phyloP scores from a whole-genome alignment of 2,113 vertebrate species.

The Onychorhynchus coronatus region DNA sequence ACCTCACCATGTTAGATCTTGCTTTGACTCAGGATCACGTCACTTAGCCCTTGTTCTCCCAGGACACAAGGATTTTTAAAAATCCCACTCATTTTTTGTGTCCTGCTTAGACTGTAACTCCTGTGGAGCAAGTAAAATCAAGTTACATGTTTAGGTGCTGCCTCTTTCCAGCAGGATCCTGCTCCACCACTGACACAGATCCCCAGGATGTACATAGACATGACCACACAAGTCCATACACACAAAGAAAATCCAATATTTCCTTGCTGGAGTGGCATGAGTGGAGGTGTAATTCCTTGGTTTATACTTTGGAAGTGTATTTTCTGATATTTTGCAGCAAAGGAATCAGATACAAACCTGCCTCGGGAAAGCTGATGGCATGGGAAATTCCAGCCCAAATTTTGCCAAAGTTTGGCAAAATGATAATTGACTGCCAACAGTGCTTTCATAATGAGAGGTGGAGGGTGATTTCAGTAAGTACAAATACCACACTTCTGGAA shows the following conservation, averaged over 20 bases:
- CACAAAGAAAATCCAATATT: neutral
- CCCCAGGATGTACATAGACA: rapidly evolving
- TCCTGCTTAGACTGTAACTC: neutral
- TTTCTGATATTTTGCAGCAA: neutral
- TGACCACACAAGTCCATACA: neutral
- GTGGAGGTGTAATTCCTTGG: neutral
- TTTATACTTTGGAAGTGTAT: neutral
- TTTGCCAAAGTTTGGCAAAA: neutral
- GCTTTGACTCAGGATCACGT: neutral
- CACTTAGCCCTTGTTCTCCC: neutral
- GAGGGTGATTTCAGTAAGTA: neutral
- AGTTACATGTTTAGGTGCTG: rapidly evolving
- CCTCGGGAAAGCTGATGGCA: neutral
- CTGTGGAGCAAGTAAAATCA: rapidly evolving
- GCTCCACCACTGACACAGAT: neutral
- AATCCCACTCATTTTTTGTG: neutral
- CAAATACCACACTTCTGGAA: neutral
- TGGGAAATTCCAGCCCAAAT: neutral
- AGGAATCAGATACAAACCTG: neutral
- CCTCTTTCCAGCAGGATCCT: neutral
- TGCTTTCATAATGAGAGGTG: neutral
- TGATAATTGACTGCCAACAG: neutral
- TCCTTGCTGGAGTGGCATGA: neutral
- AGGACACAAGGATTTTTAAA: neutral
- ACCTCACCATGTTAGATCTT: neutral